Percentiles rank a stretch among this genome's conserved stretches.
Evolutionary conservation across 2,113 vertebrate species (phyloP).

Genomic region (Channa maculata): DNA sequence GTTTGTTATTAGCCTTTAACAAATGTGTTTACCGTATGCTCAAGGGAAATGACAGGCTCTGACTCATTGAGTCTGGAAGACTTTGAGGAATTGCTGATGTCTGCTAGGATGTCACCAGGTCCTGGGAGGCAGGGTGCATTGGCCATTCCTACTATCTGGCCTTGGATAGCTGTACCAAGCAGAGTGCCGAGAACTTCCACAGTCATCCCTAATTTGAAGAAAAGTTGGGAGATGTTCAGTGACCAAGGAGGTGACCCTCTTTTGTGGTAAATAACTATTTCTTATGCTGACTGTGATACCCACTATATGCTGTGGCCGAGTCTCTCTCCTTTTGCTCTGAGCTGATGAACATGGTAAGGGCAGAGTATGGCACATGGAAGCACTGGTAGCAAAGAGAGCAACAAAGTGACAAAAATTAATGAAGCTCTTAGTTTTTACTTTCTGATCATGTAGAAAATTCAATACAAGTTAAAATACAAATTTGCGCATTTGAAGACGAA

Average conservation of each 20-base stretch:
- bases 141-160: constrained; percentile 93
- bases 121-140: constrained; percentile 85
- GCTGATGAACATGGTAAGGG: constrained; percentile 99
- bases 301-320: constrained; percentile 96
- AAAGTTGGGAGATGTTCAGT: background rate
- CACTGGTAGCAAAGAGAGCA: constrained; percentile 82
- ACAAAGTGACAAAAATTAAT: background rate
- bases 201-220: constrained; percentile 89
- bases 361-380: constrained; percentile 97
- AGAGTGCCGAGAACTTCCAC: constrained; percentile 94
- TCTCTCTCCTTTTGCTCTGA: constrained; percentile 94
- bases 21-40: constrained; percentile 83
- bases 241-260: background rate
- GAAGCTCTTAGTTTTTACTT: background rate
- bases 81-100: constrained; percentile 34
- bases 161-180: constrained; percentile 94
- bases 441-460: no score
- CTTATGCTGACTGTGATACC: constrained; percentile 62
- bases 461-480: background rate
- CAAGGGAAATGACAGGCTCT: constrained; percentile 77
- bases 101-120: background rate
- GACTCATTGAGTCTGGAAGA: constrained; percentile 68
- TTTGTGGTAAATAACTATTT: background rate
- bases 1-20: accelerated
- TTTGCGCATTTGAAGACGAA: background rate